A percentile compares a stretch with the other conserved stretches of the same genome.
Evolutionary conservation across 2,113 vertebrate genomes (phyloP).

Genomic region (Platysternon megacephalum): DNA sequence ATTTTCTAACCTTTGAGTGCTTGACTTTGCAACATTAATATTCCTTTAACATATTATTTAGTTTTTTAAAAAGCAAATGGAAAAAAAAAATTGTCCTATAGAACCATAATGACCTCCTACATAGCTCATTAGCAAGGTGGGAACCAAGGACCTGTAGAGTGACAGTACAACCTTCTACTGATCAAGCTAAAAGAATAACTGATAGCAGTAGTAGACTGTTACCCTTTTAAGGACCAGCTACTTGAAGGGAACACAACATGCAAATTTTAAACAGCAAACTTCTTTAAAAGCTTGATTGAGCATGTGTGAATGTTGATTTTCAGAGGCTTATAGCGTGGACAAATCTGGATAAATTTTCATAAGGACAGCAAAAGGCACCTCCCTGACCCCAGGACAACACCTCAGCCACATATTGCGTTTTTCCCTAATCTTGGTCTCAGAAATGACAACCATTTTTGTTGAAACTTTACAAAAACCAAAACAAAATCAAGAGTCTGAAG

Average conservation of each 20-base stretch:
- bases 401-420: neutral
- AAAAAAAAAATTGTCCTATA: accelerated
- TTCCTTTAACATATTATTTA: neutral
- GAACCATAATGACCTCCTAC: neutral
- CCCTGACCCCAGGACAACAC: neutral
- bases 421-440: conserved; percentile 10
- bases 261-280: neutral
- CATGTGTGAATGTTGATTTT: conserved; percentile 42
- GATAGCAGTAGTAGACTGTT: neutral
- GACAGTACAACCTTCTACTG: neutral
- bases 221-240: neutral
- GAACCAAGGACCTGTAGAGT: neutral
- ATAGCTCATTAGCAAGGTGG: neutral
- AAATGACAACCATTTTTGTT: neutral
- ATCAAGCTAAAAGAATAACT: neutral
- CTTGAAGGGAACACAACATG: neutral
- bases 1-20: accelerated
- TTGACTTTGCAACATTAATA: neutral
- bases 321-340: neutral
- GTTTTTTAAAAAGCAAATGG: neutral
- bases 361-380: conserved; percentile 5
- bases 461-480: conserved; percentile 8
- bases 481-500: conserved; percentile 7
- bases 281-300: neutral
- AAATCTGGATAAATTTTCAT: conserved; percentile 10